These are phyloP conservation scores for Penaeus vannamei DNA, from an alignment of 1,140 invertebrate species.

Conservation along the genomic window DNA sequence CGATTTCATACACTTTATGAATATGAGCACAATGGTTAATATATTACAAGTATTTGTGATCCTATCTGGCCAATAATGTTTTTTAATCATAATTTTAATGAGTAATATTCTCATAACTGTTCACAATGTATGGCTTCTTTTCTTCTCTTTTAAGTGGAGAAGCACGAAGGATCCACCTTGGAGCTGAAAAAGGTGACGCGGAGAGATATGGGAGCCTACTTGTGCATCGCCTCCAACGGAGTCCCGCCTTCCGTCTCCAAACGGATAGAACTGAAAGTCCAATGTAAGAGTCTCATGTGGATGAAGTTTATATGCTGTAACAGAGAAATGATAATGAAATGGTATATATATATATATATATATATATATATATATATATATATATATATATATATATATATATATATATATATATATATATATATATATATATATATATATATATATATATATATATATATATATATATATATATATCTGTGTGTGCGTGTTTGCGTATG, in stretches of 20 bases:
- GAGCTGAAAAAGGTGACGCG: constrained; percentile 44
- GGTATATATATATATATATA: constrained; percentile 18
- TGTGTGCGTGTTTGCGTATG: not conserved
- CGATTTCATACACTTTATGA: too few species aligned
- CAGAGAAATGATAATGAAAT: too few species aligned
- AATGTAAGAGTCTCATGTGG: constrained; percentile 22
- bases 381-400: not conserved
- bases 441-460: not conserved
- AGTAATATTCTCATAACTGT: too few species aligned
- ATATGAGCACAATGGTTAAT: too few species aligned
- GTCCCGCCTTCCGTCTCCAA: constrained; percentile 54
- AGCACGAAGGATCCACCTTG: constrained; percentile 40
- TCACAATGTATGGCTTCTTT: too few species aligned
- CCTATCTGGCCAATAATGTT: too few species aligned
- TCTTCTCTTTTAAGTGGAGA: not conserved
- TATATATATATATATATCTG: not conserved
- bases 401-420: not conserved
- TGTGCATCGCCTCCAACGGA: constrained; percentile 52
- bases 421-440: not conserved
- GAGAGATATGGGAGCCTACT: constrained; percentile 52
- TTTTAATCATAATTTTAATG: too few species aligned
- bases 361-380: constrained; percentile 13
- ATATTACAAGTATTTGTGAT: too few species aligned
- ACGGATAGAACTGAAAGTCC: constrained; percentile 56
- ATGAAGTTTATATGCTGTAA: too few species aligned